Percentiles rank a stretch among this genome's conserved stretches.
Conservation (phyloP, 2,888 invertebrate species). For the Cabera pusaria region DNA sequence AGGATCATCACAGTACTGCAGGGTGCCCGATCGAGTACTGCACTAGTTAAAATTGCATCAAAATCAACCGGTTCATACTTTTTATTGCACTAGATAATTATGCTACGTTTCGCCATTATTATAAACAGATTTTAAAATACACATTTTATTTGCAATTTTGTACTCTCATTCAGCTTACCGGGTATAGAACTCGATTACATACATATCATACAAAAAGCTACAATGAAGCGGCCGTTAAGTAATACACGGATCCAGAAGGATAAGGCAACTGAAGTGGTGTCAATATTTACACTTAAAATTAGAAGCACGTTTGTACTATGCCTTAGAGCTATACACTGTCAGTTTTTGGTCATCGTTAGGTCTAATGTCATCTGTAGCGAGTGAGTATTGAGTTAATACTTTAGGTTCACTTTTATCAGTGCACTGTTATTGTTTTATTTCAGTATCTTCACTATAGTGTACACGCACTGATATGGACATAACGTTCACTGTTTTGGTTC, state of each 20-base stretch:
- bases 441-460: no score
- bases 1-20: slow-evolving; percentile 52
- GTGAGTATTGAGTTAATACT: slow-evolving; percentile 22
- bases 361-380: slow-evolving; percentile 9
- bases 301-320: slow-evolving; percentile 65
- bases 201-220: slow-evolving; percentile 49
- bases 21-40: slow-evolving; percentile 33
- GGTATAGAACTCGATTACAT: slow-evolving; percentile 44
- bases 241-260: slow-evolving; percentile 36
- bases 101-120: slow-evolving; percentile 64
- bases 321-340: slow-evolving; percentile 53
- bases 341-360: slow-evolving; percentile 45
- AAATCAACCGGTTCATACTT: slow-evolving; percentile 46
- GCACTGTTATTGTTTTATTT: no score
- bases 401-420: slow-evolving; percentile 24
- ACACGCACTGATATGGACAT: slow-evolving; percentile 8
- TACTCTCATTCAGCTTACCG: slow-evolving; percentile 66
- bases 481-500: slow-evolving; percentile 18
- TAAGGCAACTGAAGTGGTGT: slow-evolving; percentile 72
- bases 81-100: slow-evolving; percentile 78
- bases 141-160: slow-evolving; percentile 69
- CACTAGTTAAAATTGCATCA: slow-evolving; percentile 27
- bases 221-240: slow-evolving; percentile 43
- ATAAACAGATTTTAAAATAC: slow-evolving; percentile 42
- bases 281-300: slow-evolving; percentile 46